Percentiles rank a stretch among this genome's conserved stretches.
Evolutionary conservation across 1,140 invertebrate species (phyloP).

Genomic region (Drosophila lacertosa): DNA sequence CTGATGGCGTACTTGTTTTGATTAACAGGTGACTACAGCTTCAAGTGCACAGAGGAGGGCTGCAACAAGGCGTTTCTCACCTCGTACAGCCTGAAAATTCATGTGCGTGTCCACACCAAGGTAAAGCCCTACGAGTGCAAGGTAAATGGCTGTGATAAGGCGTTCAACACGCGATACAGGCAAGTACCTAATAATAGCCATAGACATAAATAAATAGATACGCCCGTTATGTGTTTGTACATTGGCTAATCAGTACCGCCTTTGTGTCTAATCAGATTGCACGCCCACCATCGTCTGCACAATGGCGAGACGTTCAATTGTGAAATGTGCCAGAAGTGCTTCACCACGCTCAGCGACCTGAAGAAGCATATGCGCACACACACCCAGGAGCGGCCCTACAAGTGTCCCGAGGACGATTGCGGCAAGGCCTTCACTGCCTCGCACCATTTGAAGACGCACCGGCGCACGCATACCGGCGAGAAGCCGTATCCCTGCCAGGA

Average conservation of each 20-base stretch:
- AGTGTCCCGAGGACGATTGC: slow-evolving; percentile 92
- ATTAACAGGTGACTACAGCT: slow-evolving; percentile 94
- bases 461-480: slow-evolving; percentile 85
- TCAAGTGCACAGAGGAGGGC: slow-evolving; percentile 93
- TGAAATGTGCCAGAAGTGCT: slow-evolving; percentile 94
- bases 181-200: slow-evolving; percentile 61
- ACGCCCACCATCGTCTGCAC: slow-evolving; percentile 96
- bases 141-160: slow-evolving; percentile 92
- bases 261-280: slow-evolving; percentile 86
- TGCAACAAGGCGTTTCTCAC: slow-evolving; percentile 98
- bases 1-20: background rate
- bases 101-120: slow-evolving; percentile 97
- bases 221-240: background rate
- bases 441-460: slow-evolving; percentile 96
- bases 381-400: slow-evolving; percentile 96
- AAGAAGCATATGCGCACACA: slow-evolving; percentile 97
- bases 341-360: slow-evolving; percentile 96
- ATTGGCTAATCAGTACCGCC: slow-evolving; percentile 35
- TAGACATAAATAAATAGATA: slow-evolving; percentile 4
- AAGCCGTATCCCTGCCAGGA: slow-evolving; percentile 91
- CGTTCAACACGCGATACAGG: slow-evolving; percentile 97
- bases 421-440: slow-evolving; percentile 96
- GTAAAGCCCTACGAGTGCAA: slow-evolving; percentile 94
- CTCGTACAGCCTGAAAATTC: slow-evolving; percentile 97
- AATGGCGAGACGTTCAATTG: slow-evolving; percentile 98